A percentile compares a stretch with the other conserved stretches of the same genome.
These are phyloP conservation scores for Margaritifera margaritifera DNA, from an alignment of 2,888 invertebrate genomes.

Conservation along the genomic window DNA sequence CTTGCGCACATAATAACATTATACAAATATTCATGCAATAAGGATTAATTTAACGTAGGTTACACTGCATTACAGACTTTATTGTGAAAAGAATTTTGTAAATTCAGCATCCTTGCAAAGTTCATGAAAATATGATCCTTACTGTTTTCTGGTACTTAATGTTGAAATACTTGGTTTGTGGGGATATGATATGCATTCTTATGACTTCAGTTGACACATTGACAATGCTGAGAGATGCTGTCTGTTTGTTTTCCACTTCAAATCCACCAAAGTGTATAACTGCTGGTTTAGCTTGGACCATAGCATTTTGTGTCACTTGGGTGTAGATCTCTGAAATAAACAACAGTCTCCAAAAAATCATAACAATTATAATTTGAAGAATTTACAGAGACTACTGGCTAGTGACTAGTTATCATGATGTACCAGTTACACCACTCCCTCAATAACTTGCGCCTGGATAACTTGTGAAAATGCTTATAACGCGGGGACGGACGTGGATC, in stretches of 20 bases:
- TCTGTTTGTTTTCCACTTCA: slow-evolving; percentile 63
- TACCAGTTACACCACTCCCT: too few species aligned
- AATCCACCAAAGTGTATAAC: slow-evolving; percentile 71
- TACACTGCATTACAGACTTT: too few species aligned
- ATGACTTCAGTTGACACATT: slow-evolving; percentile 71
- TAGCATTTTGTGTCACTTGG: slow-evolving; percentile 66
- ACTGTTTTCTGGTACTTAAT: slow-evolving; percentile 71
- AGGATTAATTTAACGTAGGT: too few species aligned
- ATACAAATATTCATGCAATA: too few species aligned
- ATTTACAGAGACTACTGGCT: neutral
- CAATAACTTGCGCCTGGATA: too few species aligned
- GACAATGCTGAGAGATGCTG: slow-evolving; percentile 57
- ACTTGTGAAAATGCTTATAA: too few species aligned
- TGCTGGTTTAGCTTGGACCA: slow-evolving; percentile 68
- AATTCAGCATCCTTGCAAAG: too few species aligned
- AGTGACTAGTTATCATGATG: too few species aligned
- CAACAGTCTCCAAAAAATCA: slow-evolving; percentile 1
- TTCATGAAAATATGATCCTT: slow-evolving; percentile 28
- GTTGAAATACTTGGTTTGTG: slow-evolving; percentile 70
- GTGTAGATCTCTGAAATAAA: slow-evolving; percentile 68
- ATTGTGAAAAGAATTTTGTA: too few species aligned
- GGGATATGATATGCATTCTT: slow-evolving; percentile 71
- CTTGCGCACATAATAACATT: too few species aligned
- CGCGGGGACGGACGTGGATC: too few species aligned
- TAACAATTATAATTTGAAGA: neutral